Evolutionary conservation across 2,888 invertebrate species (phyloP), one percentile per base, ranked within the genome.

Genomic region (Blastobasis lacticolella): DNA sequence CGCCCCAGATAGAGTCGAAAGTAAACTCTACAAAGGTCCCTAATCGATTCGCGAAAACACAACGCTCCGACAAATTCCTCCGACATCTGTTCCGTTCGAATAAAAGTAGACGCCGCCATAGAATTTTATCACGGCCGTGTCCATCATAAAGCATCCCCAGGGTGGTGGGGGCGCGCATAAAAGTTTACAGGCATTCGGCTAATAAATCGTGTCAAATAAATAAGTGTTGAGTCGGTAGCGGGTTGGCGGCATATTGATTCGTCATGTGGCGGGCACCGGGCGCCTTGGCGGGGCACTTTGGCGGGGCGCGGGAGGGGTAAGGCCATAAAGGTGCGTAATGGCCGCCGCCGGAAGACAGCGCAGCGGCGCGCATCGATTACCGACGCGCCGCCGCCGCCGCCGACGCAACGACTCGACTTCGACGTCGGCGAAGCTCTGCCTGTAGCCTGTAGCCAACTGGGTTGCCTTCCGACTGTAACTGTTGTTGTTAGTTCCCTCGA

Each of bases 291-390:
- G 54, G 63, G 57, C 43, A 57, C 49, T 61, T 45, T 67, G 66
- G 68, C 77, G 67, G 71, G 69, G 72, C 53, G 73, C 69, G 70
- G 70, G 71, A 61, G 61, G 71, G 73, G 71, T 72, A 69, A 79
- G 84, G 89, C 91, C 90, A 92, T 92, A 92, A 92, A 92, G 91
- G 92, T 92, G 92, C 92, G 92, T 92, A 92, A 92, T 92, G 91
- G 91, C 89, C 89, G 90, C 87, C 81, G 86, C 87, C 89, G 90
- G 90, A 91, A 91, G 90, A 90, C 89, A 90, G 90, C 91, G 91
- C 89, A 91, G 90, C 90, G 83, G 77, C 84, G 90, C 90, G 91
- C 91, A 91, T 91, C 91, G 92, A 92, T 92, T 92, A 91, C 91
- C 78, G 87, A 87, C 84, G 75, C 79, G 74, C 52, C 55, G 23